phyloP scores from a whole-genome alignment of 2,888 invertebrate genomes.

The Euzophera pinguis region DNA sequence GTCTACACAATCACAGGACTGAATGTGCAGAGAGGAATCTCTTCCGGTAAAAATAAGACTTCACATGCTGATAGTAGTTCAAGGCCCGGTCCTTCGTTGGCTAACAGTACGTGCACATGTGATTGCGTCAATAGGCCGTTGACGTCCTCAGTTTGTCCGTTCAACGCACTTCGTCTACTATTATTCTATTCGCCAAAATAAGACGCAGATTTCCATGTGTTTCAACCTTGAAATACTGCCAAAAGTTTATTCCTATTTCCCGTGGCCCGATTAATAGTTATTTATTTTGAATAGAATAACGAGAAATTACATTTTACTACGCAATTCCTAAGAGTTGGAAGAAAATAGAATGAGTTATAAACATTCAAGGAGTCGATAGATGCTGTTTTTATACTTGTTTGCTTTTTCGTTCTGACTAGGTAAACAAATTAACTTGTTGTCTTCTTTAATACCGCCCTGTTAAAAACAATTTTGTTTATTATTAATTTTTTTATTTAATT shows the following conservation, averaged over 20 bases:
- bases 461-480: no score
- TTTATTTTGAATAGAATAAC: slow-evolving; percentile 51
- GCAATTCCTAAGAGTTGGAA: slow-evolving; percentile 15
- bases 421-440: background rate
- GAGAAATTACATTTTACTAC: slow-evolving; percentile 30
- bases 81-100: slow-evolving; percentile 11
- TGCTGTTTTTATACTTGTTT: no score
- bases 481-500: no score
- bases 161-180: slow-evolving; percentile 40
- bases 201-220: slow-evolving; percentile 67
- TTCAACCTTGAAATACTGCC: slow-evolving; percentile 76
- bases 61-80: slow-evolving; percentile 10
- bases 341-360: slow-evolving; percentile 10
- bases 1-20: no score
- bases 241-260: slow-evolving; percentile 48
- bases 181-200: slow-evolving; percentile 61
- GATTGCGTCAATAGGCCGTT: slow-evolving; percentile 50
- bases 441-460: no score
- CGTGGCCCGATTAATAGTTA: slow-evolving; percentile 49
- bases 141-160: slow-evolving; percentile 49
- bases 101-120: slow-evolving; percentile 18
- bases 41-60: background rate
- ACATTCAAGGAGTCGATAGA: no score
- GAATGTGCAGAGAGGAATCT: no score
- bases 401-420: no score